Percentiles rank a stretch among this genome's conserved stretches.
These are phyloP conservation scores for Stomatorhinus walkeri DNA, from an alignment of 2,797 vertebrate genomes.

Conservation along the genomic window DNA sequence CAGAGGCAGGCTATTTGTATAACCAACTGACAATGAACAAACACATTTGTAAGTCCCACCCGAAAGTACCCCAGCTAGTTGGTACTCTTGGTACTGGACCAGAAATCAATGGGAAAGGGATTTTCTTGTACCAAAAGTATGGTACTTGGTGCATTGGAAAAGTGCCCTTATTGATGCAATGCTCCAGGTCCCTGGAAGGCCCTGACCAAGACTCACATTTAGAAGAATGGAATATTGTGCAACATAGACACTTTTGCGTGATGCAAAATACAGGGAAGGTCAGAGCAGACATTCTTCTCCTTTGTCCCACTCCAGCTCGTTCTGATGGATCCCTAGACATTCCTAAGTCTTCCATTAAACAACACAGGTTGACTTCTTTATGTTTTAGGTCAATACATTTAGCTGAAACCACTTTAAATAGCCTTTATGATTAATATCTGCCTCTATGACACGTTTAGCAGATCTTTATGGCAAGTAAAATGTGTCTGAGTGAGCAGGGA, in stretches of 20 bases:
- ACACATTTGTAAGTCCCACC: neutral
- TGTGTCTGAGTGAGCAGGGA: neutral
- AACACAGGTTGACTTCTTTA: neutral
- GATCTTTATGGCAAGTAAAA: neutral
- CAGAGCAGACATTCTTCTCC: neutral
- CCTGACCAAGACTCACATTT: neutral
- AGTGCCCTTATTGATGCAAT: neutral
- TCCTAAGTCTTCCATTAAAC: neutral
- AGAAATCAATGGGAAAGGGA: neutral
- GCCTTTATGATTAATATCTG: neutral
- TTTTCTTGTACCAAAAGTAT: neutral
- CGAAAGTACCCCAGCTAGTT: neutral
- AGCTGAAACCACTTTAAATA: neutral
- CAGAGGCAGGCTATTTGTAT: neutral
- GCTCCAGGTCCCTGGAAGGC: neutral
- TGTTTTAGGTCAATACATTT: neutral
- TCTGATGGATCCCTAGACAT: neutral
- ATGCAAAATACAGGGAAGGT: neutral
- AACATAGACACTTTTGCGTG: neutral
- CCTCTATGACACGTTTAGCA: neutral
- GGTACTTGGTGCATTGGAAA: neutral
- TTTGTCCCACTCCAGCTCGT: neutral
- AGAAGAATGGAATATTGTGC: neutral
- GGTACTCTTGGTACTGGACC: neutral
- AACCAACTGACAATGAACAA: neutral